Evolutionary conservation across 1,140 invertebrate genomes (phyloP).

Genomic region (Mya arenaria): DNA sequence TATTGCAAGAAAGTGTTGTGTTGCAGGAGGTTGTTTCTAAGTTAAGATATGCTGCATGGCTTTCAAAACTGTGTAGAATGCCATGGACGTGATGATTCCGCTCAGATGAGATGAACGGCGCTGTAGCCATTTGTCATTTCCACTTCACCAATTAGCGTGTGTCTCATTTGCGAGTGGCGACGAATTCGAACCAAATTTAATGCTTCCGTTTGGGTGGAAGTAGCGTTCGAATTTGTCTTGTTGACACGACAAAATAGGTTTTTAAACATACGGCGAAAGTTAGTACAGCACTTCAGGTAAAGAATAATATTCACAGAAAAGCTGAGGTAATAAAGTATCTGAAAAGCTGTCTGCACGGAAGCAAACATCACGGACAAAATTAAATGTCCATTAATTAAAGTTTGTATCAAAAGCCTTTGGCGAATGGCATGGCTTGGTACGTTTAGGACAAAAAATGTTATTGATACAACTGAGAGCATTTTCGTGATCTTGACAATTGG

Average conservation of each 20-base stretch:
- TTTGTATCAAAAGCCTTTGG: slow-evolving; percentile 25
- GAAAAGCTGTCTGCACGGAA: slow-evolving; percentile 81
- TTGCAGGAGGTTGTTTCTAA: no score
- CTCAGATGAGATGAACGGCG: no score
- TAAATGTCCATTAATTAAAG: slow-evolving; percentile 24
- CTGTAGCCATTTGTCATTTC: no score
- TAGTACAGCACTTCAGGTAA: slow-evolving; percentile 82
- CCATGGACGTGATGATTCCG: no score
- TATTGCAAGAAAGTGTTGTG: no score
- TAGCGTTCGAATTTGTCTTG: not conserved
- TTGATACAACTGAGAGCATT: slow-evolving; percentile 44
- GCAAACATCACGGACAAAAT: slow-evolving; percentile 69
- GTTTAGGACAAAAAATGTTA: slow-evolving; percentile 61
- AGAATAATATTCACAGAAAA: slow-evolving; percentile 92
- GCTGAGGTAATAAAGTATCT: slow-evolving; percentile 88
- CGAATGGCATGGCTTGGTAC: slow-evolving; percentile 31
- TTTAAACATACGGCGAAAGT: slow-evolving; percentile 64
- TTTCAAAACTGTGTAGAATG: no score
- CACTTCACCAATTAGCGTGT: no score
- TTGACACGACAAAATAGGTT: slow-evolving; percentile 45
- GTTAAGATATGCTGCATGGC: no score
- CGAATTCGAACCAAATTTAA: slow-evolving; percentile 27
- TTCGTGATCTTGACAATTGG: slow-evolving; percentile 37
- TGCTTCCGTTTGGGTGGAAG: slow-evolving; percentile 24
- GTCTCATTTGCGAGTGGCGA: no score